phyloP scores from a whole-genome alignment of 92 coral and sea anemone species.

The Ricordea florida region DNA sequence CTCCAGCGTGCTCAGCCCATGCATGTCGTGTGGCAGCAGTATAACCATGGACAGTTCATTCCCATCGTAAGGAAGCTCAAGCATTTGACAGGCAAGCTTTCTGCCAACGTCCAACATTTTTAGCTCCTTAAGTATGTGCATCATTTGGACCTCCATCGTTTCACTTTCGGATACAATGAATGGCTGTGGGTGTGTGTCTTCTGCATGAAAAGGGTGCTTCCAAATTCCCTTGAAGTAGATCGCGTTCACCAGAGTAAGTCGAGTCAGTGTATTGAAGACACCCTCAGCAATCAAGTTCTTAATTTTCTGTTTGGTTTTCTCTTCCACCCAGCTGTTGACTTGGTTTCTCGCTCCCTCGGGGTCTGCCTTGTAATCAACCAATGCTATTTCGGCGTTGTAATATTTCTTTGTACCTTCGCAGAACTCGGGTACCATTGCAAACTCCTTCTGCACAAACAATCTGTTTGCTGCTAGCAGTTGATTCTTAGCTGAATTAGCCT shows the following conservation, averaged over 20 bases:
- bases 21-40: conserved; percentile 70
- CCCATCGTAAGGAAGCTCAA: conserved; percentile 78
- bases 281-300: conserved; percentile 59
- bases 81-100: conserved; percentile 61
- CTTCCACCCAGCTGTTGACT: conserved; percentile 85
- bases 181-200: conserved; percentile 35
- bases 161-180: conserved; percentile 51
- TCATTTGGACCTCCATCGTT: conserved; percentile 67
- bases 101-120: conserved; percentile 14
- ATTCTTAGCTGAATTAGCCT: conserved; percentile 41
- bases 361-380: conserved; percentile 74
- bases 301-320: conserved; percentile 81
- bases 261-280: conserved; percentile 51
- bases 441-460: conserved; percentile 73
- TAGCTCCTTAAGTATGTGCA: conserved; percentile 65
- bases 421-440: conserved; percentile 63
- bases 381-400: conserved; percentile 77
- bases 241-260: conserved; percentile 81
- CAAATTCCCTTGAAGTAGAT: conserved; percentile 92
- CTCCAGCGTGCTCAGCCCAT: conserved; percentile 79
- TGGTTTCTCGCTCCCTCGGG: conserved; percentile 68
- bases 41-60: conserved; percentile 75
- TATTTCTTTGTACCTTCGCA: conserved; percentile 49
- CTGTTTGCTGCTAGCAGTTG: conserved; percentile 77
- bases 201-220: conserved; percentile 61